Evolutionary conservation across 1,140 invertebrate genomes (phyloP), one percentile per base, ranked within the genome.

Genomic region (Caenorhabditis brenneri): DNA sequence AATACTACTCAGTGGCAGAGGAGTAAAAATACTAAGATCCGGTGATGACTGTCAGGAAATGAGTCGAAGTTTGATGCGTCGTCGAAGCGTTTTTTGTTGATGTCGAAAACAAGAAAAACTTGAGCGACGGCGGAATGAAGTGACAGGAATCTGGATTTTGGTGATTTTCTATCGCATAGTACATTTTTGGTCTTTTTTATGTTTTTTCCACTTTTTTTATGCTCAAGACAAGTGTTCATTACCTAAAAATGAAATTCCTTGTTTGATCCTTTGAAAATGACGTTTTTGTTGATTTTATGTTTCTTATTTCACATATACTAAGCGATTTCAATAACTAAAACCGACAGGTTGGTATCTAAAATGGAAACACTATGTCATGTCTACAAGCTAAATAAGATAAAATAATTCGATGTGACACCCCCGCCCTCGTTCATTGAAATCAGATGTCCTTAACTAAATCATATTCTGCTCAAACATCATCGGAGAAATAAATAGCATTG

Each of bases 21-120:
- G n/a, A 51, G 48, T 19, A 55, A 55, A 29, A 27, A 15, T 55
- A 27, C 15, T 19, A n/a, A 29, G 53, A 55, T 55, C 53, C 24
- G 53, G 53, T 65, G 58, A 65, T 65, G 58, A 65, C 58, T 65
- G 58, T 65, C 58, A 65, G 58, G 58, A 65, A 65, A 65, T 65
- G 58, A 65, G 58, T 33, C 58, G 58, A 65, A 65, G 58, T 36
- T 33, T 65, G 58, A 65, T 65, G 58, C 31, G 53, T 55, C 53
- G 22, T 55, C 39, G 5, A 12, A 51, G 48, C 24, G 1, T 24
- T 27, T 55, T 55, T 24, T 65, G 12, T 16, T 65, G 58, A 65
- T 33, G 31, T 33, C 15, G 16, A 65, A 33, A 16, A 65, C n/a
- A 36, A 65, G 22, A n/a, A 65, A 33, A 65, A 19, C 15, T 29